A percentile compares a stretch with the other conserved stretches of the same genome.
phyloP scores from a whole-genome alignment of 2,888 invertebrate genomes.

The Coenonympha arcania region DNA sequence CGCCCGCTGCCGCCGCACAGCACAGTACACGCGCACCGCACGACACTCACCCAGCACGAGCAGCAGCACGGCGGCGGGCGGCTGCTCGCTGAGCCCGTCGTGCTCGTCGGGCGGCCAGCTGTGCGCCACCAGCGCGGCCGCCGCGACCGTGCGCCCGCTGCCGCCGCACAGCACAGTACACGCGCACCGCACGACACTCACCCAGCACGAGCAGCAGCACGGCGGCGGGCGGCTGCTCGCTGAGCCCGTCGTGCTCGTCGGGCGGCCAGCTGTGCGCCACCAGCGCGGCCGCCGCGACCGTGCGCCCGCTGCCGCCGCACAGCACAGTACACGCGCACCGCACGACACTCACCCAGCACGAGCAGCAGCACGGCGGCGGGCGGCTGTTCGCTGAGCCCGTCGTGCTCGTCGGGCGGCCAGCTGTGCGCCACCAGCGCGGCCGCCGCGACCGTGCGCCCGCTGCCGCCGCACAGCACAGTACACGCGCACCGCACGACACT shows the following conservation, averaged over 20 bases:
- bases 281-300: conserved; percentile 12
- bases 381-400: no score
- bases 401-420: conserved; percentile 65
- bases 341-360: no score
- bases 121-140: conserved; percentile 32
- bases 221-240: no score
- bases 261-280: conserved; percentile 46
- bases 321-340: conserved; percentile 6
- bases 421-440: conserved; percentile 37
- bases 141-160: conserved; percentile 9
- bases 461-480: conserved; percentile 16
- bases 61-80: no score
- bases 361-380: no score
- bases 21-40: conserved; percentile 5
- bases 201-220: no score
- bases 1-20: conserved; percentile 15
- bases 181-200: not conserved
- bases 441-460: conserved; percentile 9
- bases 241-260: conserved; percentile 73
- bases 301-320: conserved; percentile 16
- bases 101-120: conserved; percentile 61
- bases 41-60: no score
- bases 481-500: not conserved
- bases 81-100: no score
- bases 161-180: conserved; percentile 17